A percentile compares a stretch with the other conserved stretches of the same genome.
Conservation (phyloP, 2,797 vertebrate species). For the Adelosebastes latens region DNA sequence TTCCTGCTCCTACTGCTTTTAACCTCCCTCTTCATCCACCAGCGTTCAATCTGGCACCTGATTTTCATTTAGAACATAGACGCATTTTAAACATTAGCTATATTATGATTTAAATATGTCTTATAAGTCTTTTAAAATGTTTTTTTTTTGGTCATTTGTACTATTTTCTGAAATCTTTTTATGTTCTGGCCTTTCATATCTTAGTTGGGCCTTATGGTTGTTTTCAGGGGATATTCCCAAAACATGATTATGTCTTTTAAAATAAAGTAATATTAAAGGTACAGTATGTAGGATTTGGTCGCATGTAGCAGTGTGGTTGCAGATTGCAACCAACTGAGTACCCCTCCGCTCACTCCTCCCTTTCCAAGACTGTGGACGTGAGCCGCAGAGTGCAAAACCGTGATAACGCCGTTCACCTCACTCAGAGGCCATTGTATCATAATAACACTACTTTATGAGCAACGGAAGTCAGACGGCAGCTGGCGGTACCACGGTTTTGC, state of each 20-base stretch:
- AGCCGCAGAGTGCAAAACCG: too few relatives aligned
- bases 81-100: background rate
- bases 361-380: too few relatives aligned
- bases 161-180: background rate
- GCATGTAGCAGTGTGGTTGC: too few relatives aligned
- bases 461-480: too few relatives aligned
- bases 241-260: background rate
- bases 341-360: too few relatives aligned
- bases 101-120: background rate
- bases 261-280: background rate
- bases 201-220: background rate
- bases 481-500: too few relatives aligned
- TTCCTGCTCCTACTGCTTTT: background rate
- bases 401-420: too few relatives aligned
- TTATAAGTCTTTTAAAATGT: background rate
- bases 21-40: background rate
- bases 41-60: background rate
- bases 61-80: background rate
- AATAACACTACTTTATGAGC: too few relatives aligned
- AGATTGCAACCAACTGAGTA: too few relatives aligned
- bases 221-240: background rate
- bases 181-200: background rate
- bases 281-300: too few relatives aligned
- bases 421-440: too few relatives aligned
- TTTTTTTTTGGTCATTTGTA: background rate